Percentiles rank a stretch among this genome's conserved stretches.
These are phyloP conservation scores for Teinopalpus imperialis DNA, from an alignment of 2,888 invertebrate genomes.

Conservation along the genomic window DNA sequence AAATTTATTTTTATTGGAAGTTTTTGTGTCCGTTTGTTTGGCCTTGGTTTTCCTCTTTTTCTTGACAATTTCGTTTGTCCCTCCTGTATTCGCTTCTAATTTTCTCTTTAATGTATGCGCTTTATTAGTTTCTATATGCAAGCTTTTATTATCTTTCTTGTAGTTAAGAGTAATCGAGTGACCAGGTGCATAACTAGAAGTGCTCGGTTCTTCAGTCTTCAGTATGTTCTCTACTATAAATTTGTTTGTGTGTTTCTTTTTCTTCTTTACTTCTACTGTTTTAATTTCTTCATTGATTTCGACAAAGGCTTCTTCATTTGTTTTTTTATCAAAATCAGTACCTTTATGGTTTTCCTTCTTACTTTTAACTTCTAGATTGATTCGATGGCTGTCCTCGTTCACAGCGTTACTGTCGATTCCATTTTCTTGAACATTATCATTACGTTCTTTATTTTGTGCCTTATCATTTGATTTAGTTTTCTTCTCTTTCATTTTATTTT, in stretches of 20 bases:
- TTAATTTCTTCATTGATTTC: background rate
- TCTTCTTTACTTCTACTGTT: slow-evolving; percentile 1
- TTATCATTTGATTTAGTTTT: slow-evolving; percentile 10
- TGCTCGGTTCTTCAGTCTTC: slow-evolving; percentile 1
- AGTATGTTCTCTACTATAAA: background rate
- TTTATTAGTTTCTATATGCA: background rate
- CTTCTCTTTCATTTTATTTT: slow-evolving; percentile 5
- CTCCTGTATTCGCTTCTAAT: background rate
- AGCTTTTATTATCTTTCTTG: background rate
- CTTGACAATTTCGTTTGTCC: background rate
- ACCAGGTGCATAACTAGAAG: background rate
- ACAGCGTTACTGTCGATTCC: too few species aligned
- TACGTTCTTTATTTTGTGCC: background rate
- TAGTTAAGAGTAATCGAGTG: too few species aligned
- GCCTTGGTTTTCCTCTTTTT: slow-evolving; percentile 14
- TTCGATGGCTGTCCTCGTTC: slow-evolving; percentile 16
- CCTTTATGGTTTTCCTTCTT: slow-evolving; percentile 8
- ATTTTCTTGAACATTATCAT: slow-evolving; percentile 35
- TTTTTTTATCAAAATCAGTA: slow-evolving; percentile 26
- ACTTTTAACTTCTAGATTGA: slow-evolving; percentile 26
- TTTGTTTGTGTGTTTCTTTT: slow-evolving; percentile 19
- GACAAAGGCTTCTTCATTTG: slow-evolving; percentile 30
- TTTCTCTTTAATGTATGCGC: slow-evolving; percentile 9
- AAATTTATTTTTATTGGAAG: slow-evolving; percentile 35
- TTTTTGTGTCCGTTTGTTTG: background rate